Base-by-base conservation (phyloP, 2,113 vertebrate genomes). In the Dipodomys spectabilis region DNA sequence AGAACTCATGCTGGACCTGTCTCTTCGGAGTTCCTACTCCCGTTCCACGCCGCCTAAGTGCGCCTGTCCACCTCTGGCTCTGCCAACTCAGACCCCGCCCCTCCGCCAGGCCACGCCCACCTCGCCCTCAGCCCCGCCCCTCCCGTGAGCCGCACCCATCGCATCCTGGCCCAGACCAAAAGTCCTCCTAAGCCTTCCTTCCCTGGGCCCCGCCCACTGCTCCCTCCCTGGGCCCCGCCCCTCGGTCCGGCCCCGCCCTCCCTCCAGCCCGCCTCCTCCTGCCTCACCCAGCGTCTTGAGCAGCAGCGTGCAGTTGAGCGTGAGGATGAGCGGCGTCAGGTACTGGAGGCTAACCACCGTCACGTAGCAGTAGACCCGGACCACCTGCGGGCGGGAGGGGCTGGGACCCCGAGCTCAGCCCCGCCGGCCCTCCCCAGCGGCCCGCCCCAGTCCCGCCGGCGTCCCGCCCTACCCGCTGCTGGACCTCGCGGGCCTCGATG, bases 281-380 rank as follows among this genome's bases (percentile, higher is more conserved):
- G 6, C 4, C 96, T 94, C 78, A 99, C 99, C 99, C 71, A 99
- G 96, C 0, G 98, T 98, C 91, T 99, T 99, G 64, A 99, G 98
- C 19, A 99, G 98, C 69, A 99, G 97, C 0, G 98, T 98, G 72
- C 98, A 99, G 96, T 99, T 99, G 53, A 99, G 98, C 49, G 98
- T 98, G 45, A 99, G 99, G 77, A 99, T 94, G 77, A 99, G 13
- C 0, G 99, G 99, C 6, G 99, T 97, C 98, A 99, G 95, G 97
- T 99, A 99, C 98, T 99, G 99, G 90, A 99, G 97, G 22, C 98
- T 98, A 86, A 99, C 98, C 44, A 99, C 99, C 0, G 99, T 97
- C 95, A 99, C 98, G 85, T 99, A 99, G 97, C 99, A 99, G 97
- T 99, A 99, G 86, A 99, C 98, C 49, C 99, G 98, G 0, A 98